These are phyloP conservation scores for Eubasilissa splendida DNA, from an alignment of 2,888 invertebrate species.

Conservation along the genomic window DNA sequence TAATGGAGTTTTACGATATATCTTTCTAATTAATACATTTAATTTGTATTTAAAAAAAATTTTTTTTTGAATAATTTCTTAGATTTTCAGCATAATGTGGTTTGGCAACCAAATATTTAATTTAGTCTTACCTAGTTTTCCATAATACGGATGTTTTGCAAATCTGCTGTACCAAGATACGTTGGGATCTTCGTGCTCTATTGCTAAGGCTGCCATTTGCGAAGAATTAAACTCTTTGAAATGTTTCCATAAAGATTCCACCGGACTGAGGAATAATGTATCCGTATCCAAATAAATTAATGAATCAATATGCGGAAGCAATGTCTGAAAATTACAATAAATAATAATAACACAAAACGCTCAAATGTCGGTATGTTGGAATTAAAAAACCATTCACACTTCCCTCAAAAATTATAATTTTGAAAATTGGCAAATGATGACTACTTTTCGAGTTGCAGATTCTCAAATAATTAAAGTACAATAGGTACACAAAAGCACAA, in stretches of 20 bases:
- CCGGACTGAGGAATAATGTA: slow-evolving; percentile 87
- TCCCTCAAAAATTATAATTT: background rate
- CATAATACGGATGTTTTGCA: slow-evolving; percentile 95
- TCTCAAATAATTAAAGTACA: too few relatives aligned
- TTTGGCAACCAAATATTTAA: background rate
- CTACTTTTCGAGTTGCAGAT: too few relatives aligned
- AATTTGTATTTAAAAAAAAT: too few relatives aligned
- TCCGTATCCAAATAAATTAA: slow-evolving; percentile 95
- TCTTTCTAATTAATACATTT: too few relatives aligned
- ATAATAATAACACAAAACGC: too few relatives aligned
- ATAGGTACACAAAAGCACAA: too few relatives aligned
- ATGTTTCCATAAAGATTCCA: slow-evolving; percentile 87
- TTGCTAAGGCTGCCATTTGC: slow-evolving; percentile 90
- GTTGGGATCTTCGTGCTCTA: slow-evolving; percentile 94
- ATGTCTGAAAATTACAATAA: slow-evolving; percentile 72
- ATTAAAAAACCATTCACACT: background rate
- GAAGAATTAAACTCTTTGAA: slow-evolving; percentile 86
- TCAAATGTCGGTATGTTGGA: background rate
- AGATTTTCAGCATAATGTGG: too few relatives aligned
- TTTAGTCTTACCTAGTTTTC: slow-evolving; percentile 77
- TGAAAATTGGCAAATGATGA: slow-evolving; percentile 15
- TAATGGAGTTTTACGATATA: too few relatives aligned
- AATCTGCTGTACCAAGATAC: slow-evolving; percentile 97
- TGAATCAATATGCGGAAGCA: slow-evolving; percentile 85
- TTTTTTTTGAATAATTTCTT: too few relatives aligned